Evolutionary conservation across 1,140 invertebrate species (phyloP).

Genomic region (Drosophila auraria): DNA sequence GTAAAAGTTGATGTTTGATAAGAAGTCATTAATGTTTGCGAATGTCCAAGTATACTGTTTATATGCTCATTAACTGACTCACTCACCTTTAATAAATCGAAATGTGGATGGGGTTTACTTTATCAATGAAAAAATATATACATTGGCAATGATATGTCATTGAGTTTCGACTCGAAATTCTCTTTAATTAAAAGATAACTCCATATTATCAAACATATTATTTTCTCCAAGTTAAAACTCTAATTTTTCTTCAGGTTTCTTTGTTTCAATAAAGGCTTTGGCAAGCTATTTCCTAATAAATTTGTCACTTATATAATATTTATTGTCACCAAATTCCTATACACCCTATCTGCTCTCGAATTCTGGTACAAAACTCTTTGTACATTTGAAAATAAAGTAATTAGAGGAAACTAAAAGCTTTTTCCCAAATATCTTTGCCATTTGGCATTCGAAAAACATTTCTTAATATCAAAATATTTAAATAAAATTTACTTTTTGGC

Average conservation of each 20-base stretch:
- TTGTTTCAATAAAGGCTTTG: background rate
- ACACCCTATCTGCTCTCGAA: background rate
- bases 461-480: slow-evolving; percentile 2
- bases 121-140: background rate
- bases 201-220: too few species aligned
- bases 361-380: background rate
- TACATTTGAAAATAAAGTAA: background rate
- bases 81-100: background rate
- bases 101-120: background rate
- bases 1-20: slow-evolving; percentile 5
- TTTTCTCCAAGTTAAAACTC: background rate
- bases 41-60: background rate
- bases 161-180: background rate
- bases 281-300: background rate
- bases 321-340: background rate
- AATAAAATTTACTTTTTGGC: slow-evolving; percentile 61
- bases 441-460: background rate
- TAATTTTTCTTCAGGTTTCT: background rate
- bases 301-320: slow-evolving; percentile 8
- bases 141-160: too few species aligned
- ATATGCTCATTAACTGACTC: background rate
- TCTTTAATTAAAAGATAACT: background rate
- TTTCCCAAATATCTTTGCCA: background rate
- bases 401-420: background rate
- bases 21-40: slow-evolving; percentile 4